Conservation (phyloP, 1,140 invertebrate genomes). For the Drosophila gunungcola region DNA sequence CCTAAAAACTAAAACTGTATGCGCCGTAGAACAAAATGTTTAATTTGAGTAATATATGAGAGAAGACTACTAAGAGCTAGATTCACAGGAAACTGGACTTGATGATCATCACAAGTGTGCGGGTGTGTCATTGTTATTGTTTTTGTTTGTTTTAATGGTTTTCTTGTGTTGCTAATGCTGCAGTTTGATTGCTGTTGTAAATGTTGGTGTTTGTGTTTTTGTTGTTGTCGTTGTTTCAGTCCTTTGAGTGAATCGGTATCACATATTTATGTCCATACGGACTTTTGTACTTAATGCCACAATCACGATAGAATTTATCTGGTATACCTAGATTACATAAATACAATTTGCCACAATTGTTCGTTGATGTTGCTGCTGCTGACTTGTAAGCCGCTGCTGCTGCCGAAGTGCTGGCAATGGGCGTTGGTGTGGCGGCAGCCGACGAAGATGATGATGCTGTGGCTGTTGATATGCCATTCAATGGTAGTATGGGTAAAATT, state of each 20-base stretch:
- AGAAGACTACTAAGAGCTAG: slow-evolving; percentile 77
- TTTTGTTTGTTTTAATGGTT: slow-evolving; percentile 20
- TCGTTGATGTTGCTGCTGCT: slow-evolving; percentile 85
- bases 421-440: slow-evolving; percentile 44
- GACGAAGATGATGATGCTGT: slow-evolving; percentile 44
- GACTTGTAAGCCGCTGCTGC: slow-evolving; percentile 35
- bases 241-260: slow-evolving; percentile 91
- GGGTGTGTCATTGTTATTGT: slow-evolving; percentile 35
- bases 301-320: slow-evolving; percentile 90
- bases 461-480: slow-evolving; percentile 85
- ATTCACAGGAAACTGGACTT: slow-evolving; percentile 82
- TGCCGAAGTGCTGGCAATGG: slow-evolving; percentile 51
- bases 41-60: slow-evolving; percentile 67
- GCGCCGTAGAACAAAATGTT: slow-evolving; percentile 60
- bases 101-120: slow-evolving; percentile 80
- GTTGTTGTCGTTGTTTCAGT: slow-evolving; percentile 74
- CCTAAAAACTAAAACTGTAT: slow-evolving; percentile 39
- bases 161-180: slow-evolving; percentile 27
- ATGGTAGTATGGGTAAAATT: slow-evolving; percentile 90
- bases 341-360: slow-evolving; percentile 90
- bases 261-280: slow-evolving; percentile 95
- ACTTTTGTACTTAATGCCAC: slow-evolving; percentile 92
- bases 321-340: slow-evolving; percentile 95
- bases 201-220: slow-evolving; percentile 47
- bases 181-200: slow-evolving; percentile 46